Conservation (phyloP, 2,113 vertebrate genomes). For the Corythoichthys haematopterus region DNA sequence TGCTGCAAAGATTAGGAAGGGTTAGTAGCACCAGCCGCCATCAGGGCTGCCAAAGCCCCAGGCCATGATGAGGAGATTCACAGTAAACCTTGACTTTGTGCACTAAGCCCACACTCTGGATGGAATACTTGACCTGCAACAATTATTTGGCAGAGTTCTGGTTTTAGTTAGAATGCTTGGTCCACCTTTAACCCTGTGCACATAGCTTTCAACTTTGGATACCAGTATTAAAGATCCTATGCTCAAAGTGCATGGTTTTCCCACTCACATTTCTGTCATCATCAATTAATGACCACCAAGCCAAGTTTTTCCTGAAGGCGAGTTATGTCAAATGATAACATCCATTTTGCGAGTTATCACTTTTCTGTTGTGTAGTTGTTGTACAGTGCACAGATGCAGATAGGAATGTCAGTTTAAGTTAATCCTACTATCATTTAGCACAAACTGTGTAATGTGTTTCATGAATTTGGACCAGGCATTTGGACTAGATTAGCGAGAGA, state of each 20-base stretch:
- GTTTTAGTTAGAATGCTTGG: conserved; percentile 52
- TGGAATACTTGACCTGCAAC: conserved; percentile 59
- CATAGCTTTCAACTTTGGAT: conserved; percentile 54
- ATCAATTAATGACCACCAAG: conserved; percentile 52
- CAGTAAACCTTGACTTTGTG: conserved; percentile 54
- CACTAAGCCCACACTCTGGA: conserved; percentile 64
- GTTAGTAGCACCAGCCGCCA: conserved; percentile 46
- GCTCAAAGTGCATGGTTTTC: conserved; percentile 51
- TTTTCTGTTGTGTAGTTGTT: conserved; percentile 19
- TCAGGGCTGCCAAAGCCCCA: conserved; percentile 56
- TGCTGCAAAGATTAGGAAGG: conserved; percentile 33
- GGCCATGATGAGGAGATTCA: conserved; percentile 55
- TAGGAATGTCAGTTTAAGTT: conserved; percentile 17
- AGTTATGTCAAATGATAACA: conserved; percentile 35
- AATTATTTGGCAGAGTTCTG: conserved; percentile 62
- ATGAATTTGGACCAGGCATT: background rate
- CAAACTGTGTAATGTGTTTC: background rate
- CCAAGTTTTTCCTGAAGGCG: conserved; percentile 50
- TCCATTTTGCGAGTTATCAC: conserved; percentile 22
- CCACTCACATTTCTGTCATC: conserved; percentile 58
- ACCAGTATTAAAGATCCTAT: conserved; percentile 50
- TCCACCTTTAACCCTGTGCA: conserved; percentile 63
- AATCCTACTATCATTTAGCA: background rate
- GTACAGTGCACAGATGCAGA: conserved; percentile 7
- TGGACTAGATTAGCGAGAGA: background rate